Evolutionary conservation across 2,113 vertebrate genomes (phyloP).

Genomic region (Pleuronectes platessa): DNA sequence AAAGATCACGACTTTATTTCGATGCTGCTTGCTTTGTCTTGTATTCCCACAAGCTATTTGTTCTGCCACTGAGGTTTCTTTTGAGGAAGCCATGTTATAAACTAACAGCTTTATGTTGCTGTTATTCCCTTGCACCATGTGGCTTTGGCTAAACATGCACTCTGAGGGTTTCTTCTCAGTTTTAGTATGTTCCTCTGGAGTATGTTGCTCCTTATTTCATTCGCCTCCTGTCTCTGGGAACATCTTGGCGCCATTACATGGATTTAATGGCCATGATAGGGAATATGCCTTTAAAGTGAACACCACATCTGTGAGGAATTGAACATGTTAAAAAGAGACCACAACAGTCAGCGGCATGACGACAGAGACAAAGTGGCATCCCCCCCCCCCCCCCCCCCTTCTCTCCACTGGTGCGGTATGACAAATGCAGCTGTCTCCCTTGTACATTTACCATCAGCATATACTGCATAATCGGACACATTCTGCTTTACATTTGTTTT

Average conservation of each 20-base stretch:
- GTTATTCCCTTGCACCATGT: conserved; percentile 22
- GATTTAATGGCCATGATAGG: conserved; percentile 75
- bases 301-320: conserved; percentile 79
- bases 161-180: conserved; percentile 25
- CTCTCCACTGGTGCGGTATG: conserved; percentile 18
- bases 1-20: conserved; percentile 46
- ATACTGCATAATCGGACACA: conserved; percentile 5
- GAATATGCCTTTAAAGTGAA: conserved; percentile 79
- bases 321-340: conserved; percentile 73
- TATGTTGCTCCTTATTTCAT: conserved; percentile 47
- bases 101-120: conserved; percentile 33
- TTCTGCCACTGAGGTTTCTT: conserved; percentile 42
- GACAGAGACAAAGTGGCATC: conserved; percentile 73
- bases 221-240: conserved; percentile 62
- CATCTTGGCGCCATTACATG: conserved; percentile 76
- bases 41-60: conserved; percentile 37
- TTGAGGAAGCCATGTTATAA: conserved; percentile 31
- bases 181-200: conserved; percentile 40
- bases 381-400: conserved; percentile 14
- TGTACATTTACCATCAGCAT: conserved; percentile 31
- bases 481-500: conserved; percentile 15
- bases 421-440: conserved; percentile 47
- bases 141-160: conserved; percentile 36
- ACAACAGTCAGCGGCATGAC: conserved; percentile 77
- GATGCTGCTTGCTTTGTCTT: conserved; percentile 15